Evolutionary conservation across 2,888 invertebrate species (phyloP).

Genomic region (Salpingus planirostris): DNA sequence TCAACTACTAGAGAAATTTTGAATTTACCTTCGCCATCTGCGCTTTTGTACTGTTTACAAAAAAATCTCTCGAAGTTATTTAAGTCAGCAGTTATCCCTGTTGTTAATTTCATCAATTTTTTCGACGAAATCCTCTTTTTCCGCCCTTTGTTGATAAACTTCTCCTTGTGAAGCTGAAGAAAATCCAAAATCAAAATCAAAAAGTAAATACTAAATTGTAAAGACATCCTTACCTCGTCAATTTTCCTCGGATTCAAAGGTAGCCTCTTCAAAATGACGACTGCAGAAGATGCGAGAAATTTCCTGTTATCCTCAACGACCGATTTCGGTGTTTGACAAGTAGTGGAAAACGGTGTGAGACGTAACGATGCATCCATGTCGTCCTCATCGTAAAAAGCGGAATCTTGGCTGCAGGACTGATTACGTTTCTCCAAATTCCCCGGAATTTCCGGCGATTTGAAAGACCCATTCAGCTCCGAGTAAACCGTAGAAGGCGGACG

Average conservation of each 20-base stretch:
- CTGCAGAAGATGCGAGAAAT: neutral
- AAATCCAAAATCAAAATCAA: too few relatives aligned
- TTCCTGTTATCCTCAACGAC: constrained; percentile 1
- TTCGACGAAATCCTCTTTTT: neutral
- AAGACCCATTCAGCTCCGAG: neutral
- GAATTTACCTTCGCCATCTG: constrained; percentile 6
- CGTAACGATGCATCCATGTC: too few relatives aligned
- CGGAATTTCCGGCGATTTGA: neutral
- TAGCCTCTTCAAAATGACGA: too few relatives aligned
- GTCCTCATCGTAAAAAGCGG: constrained; percentile 6
- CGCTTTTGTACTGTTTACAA: constrained; percentile 4
- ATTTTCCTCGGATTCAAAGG: too few relatives aligned
- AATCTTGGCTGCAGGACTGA: constrained; percentile 11
- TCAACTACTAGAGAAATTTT: too few relatives aligned
- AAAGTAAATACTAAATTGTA: too few relatives aligned
- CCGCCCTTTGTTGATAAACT: constrained; percentile 2
- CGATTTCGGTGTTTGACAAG: too few relatives aligned
- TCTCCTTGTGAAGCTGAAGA: too few relatives aligned
- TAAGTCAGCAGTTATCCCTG: constrained; percentile 1
- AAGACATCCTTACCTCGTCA: too few relatives aligned
- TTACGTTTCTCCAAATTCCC: constrained; percentile 5
- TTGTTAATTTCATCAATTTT: constrained; percentile 2
- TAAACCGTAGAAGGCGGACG: too few relatives aligned
- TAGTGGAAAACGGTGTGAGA: too few relatives aligned
- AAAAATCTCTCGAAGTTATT: constrained; percentile 7